phyloP scores from a whole-genome alignment of 2,797 vertebrate species.

The Scolopax bukidnonensis region DNA sequence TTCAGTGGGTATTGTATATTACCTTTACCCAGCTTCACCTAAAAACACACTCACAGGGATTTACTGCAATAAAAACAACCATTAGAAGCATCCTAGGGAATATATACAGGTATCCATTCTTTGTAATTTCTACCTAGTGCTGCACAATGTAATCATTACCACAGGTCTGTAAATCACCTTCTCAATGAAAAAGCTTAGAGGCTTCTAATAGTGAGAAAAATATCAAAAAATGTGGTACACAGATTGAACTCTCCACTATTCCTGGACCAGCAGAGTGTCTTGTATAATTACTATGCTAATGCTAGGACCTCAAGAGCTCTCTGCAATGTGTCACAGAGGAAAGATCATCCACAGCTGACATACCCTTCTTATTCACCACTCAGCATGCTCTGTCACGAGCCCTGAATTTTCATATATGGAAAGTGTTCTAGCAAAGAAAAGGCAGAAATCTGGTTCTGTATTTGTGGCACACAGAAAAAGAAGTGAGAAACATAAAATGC shows the following conservation, averaged over 20 bases:
- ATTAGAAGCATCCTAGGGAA: not conserved
- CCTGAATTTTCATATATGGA: accelerated
- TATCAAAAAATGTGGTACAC: not conserved
- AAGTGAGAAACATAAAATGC: not conserved
- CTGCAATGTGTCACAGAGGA: not conserved
- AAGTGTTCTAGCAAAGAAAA: not conserved
- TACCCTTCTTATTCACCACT: not conserved
- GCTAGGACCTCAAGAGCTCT: not conserved
- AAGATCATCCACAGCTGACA: not conserved
- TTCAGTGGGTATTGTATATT: not conserved
- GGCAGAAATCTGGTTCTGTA: not conserved
- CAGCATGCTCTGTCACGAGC: accelerated
- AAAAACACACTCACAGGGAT: not conserved
- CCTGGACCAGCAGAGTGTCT: not conserved
- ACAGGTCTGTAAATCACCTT: not conserved
- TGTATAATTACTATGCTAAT: not conserved
- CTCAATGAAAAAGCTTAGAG: not conserved
- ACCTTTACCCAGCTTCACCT: not conserved
- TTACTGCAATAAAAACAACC: not conserved
- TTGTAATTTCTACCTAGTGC: not conserved
- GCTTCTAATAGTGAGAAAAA: not conserved
- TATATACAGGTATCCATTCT: not conserved
- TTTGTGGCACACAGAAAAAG: not conserved
- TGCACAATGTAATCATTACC: not conserved
- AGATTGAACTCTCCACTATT: not conserved